Conservation (phyloP, 2,797 vertebrate genomes). For the Liasis olivaceus region DNA sequence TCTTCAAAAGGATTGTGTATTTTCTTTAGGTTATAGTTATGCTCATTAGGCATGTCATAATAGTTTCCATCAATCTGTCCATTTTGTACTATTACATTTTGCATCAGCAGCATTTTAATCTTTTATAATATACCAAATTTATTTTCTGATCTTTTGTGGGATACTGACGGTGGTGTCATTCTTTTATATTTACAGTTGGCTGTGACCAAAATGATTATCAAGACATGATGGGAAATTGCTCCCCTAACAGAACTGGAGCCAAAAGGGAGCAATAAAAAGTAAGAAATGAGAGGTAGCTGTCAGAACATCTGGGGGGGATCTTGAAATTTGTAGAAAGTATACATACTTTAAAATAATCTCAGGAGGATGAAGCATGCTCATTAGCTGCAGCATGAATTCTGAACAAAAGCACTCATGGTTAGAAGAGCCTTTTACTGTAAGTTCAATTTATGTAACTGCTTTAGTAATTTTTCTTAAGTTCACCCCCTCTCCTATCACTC, state of each 20-base stretch:
- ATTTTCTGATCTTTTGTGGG: not conserved
- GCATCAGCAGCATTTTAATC: not conserved
- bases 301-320: not conserved
- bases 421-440: not conserved
- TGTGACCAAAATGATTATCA: not conserved
- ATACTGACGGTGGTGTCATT: not conserved
- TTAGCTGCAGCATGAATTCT: not conserved
- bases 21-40: not conserved
- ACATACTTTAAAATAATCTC: not conserved
- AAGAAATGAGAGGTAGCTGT: not conserved
- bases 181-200: not conserved
- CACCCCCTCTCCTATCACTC: not conserved
- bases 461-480: not conserved
- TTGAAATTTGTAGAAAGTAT: not conserved
- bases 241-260: not conserved
- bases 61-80: not conserved
- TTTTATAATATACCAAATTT: not conserved
- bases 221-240: not conserved
- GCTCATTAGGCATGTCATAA: not conserved
- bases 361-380: not conserved
- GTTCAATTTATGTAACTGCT: not conserved
- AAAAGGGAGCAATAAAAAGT: not conserved
- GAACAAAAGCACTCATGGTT: not conserved
- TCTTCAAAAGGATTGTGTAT: not conserved
- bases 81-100: not conserved